Conservation (phyloP, 2,113 vertebrate species). For the Grallaria varia region DNA sequence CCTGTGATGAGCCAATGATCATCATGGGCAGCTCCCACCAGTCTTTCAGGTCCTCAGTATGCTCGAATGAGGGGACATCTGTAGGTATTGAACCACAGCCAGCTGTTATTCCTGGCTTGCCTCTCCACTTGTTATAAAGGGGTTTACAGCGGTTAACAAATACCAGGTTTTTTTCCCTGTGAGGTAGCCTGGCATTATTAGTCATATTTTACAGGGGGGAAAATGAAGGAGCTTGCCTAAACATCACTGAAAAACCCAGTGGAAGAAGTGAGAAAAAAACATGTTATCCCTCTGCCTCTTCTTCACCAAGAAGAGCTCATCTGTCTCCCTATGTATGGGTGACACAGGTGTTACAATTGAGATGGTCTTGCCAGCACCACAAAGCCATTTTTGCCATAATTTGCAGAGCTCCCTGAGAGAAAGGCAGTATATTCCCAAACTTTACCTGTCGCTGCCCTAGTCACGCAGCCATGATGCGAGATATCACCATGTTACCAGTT, state of each 20-base stretch:
- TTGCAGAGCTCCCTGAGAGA: neutral
- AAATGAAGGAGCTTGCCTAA: neutral
- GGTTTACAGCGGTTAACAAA: neutral
- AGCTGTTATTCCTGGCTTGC: neutral
- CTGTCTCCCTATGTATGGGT: neutral
- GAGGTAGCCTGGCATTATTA: neutral
- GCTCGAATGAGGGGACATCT: fast-evolving
- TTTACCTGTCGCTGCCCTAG: neutral
- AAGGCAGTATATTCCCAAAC: neutral
- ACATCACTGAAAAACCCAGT: neutral
- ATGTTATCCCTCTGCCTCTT: neutral
- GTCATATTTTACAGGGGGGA: neutral
- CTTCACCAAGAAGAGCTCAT: neutral
- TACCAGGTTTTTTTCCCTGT: neutral
- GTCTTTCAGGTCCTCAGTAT: neutral
- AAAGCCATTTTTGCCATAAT: neutral
- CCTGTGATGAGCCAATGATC: fast-evolving
- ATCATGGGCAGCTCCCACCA: neutral
- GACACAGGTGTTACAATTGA: neutral
- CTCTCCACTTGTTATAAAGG: neutral
- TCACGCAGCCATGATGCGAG: neutral
- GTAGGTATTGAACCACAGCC: neutral
- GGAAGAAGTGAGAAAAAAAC: neutral
- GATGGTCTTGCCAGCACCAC: neutral
- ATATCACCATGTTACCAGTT: fast-evolving